Base-by-base conservation (phyloP, 1,140 invertebrate species). In the Sycobia sp. region DNA sequence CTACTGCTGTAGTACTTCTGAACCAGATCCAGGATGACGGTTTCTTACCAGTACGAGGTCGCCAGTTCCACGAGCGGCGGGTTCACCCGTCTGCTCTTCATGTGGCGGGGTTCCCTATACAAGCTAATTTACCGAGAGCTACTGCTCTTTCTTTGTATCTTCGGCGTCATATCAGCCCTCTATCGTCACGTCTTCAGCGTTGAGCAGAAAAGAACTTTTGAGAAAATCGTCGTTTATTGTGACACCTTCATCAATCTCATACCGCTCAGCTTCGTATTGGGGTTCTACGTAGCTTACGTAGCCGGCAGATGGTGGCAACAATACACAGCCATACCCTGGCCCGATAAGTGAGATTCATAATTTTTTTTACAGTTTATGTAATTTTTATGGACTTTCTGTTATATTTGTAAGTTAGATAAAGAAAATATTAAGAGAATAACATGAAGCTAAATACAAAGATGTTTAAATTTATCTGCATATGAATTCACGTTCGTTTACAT, bases 31-130 rank as follows among this genome's bases (percentile, higher is more conserved):
- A 49, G 63, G 46, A 91, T 91, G 90, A 91, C 90, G 53, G 88
- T 91, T 49, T 89, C 87, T 58, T 91, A 91, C 72, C 89, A 91
- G 69, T 88, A 88, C 67, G 87, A 90, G 69, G 89, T 91, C 60
- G 88, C 89, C 14, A 89, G 87, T 43, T 88, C 89, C 36, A 88
- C 86, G 36, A 86, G 87, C 49, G 87, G 87, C 51, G 88, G 88
- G 20, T 90, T 91, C 76, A 86, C 89, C 29, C 82, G 87, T 49
- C 81, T 91, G 7, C 77, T 91, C 8, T 87, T 88, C 76, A 87
- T 89, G 82, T 92, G 90, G 90, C 82, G 83, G 66, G 90, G 90
- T 27, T 90, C 88, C 64, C 82, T 92, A 7, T 92, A 91, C 81
- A 92, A 92, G 69, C 81, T 91, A 10, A 86, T 92, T 57, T 91